phyloP scores from a whole-genome alignment of 2,888 invertebrate genomes.

The Neoitamus cyanurus region DNA sequence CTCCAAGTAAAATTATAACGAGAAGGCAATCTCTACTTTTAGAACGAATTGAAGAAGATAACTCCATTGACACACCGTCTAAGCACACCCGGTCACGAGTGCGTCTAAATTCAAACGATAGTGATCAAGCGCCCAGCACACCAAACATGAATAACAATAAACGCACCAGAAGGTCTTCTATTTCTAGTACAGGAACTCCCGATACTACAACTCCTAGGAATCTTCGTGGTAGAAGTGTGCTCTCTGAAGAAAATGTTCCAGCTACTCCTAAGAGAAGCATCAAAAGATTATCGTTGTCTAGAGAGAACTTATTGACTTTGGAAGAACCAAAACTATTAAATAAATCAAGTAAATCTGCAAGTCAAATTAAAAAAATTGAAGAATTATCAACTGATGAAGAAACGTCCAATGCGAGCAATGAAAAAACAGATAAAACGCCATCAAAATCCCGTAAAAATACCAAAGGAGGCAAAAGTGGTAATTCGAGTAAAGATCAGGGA shows the following conservation, averaged over 20 bases:
- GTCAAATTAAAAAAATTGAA: neutral
- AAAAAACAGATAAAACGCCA: neutral
- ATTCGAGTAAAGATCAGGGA: neutral
- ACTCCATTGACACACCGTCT: slow-evolving; percentile 56
- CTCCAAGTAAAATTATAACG: slow-evolving; percentile 49
- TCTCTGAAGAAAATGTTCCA: slow-evolving; percentile 42
- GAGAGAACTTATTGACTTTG: neutral
- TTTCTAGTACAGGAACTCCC: slow-evolving; percentile 53
- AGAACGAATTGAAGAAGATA: slow-evolving; percentile 56
- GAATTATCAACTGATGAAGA: neutral
- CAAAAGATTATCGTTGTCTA: neutral
- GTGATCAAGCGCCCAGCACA: slow-evolving; percentile 50
- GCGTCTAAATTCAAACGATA: slow-evolving; percentile 55
- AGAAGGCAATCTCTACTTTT: slow-evolving; percentile 55
- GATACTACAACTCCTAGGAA: slow-evolving; percentile 4
- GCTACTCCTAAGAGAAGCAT: slow-evolving; percentile 32
- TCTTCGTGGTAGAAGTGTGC: slow-evolving; percentile 16
- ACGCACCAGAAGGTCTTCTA: slow-evolving; percentile 55
- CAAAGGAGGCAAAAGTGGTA: neutral
- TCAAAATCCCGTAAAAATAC: neutral
- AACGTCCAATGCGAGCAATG: neutral
- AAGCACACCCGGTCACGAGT: slow-evolving; percentile 55
- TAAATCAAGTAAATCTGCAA: neutral
- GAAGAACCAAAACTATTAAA: neutral
- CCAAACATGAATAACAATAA: slow-evolving; percentile 48